Evolutionary conservation across 1,140 invertebrate species (phyloP).

Genomic region (Zaprionus taronus): DNA sequence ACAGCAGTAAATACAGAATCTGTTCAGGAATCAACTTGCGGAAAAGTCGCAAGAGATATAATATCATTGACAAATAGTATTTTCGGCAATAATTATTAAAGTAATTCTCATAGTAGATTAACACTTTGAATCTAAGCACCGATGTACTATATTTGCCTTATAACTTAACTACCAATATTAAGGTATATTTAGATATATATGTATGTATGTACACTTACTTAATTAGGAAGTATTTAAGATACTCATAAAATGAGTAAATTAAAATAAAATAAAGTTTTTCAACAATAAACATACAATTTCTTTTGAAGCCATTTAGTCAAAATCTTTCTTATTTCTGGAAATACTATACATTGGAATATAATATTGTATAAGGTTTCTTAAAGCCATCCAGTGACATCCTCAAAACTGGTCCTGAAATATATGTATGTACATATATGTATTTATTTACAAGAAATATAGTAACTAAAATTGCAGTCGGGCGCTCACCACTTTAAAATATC

Average conservation of each 20-base stretch:
- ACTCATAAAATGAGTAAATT: neutral
- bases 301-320: neutral
- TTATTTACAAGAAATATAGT: no score
- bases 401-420: no score
- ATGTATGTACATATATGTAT: no score
- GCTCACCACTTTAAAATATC: no score
- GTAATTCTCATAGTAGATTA: neutral
- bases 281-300: neutral
- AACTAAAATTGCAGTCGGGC: no score
- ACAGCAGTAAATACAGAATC: slow-evolving; percentile 82
- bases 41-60: slow-evolving; percentile 85
- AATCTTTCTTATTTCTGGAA: neutral
- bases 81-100: slow-evolving; percentile 39
- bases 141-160: slow-evolving; percentile 9
- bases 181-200: neutral
- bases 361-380: no score
- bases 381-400: no score
- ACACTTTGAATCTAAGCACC: neutral
- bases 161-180: neutral
- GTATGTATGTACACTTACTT: neutral
- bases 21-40: slow-evolving; percentile 85
- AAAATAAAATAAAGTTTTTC: neutral
- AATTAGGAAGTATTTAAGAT: neutral
- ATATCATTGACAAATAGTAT: slow-evolving; percentile 47
- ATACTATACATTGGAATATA: neutral